Conservation (phyloP, 23 tunicate genomes). For the Pegea sp. region DNA sequence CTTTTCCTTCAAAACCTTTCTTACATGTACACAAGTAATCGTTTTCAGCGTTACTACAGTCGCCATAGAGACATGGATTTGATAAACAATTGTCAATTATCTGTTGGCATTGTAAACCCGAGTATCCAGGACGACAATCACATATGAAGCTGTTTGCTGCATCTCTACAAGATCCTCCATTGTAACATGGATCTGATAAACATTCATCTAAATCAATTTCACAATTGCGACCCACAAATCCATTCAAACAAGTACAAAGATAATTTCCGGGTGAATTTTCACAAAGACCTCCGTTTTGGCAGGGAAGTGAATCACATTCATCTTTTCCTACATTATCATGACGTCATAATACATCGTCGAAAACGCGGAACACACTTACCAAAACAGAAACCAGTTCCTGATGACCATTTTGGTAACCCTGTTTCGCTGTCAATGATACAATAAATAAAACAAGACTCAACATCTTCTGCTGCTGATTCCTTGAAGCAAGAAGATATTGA, state of each 20-base stretch:
- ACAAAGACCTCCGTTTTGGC: constrained; percentile 1
- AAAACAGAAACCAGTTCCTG: no score
- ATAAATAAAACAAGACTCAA: no score
- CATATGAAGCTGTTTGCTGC: background rate
- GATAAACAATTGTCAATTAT: background rate
- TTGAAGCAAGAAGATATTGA: no score
- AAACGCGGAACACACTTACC: no score
- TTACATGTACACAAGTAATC: background rate
- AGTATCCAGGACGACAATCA: constrained; percentile 1
- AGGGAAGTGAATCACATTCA: constrained; percentile 1
- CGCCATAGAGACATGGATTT: background rate
- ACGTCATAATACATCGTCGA: no score
- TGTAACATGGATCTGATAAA: background rate
- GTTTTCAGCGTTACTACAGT: background rate
- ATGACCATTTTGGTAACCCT: no score
- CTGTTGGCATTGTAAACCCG: background rate
- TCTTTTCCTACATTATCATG: no score
- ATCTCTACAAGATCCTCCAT: background rate
- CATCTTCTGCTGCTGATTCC: no score
- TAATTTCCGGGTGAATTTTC: background rate
- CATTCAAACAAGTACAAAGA: background rate
- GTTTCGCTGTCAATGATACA: no score
- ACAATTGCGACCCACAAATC: background rate
- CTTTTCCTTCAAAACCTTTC: constrained; percentile 1
- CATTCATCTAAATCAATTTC: background rate